Base-by-base conservation (phyloP, 1,140 invertebrate species). In the Nymphalis io region DNA sequence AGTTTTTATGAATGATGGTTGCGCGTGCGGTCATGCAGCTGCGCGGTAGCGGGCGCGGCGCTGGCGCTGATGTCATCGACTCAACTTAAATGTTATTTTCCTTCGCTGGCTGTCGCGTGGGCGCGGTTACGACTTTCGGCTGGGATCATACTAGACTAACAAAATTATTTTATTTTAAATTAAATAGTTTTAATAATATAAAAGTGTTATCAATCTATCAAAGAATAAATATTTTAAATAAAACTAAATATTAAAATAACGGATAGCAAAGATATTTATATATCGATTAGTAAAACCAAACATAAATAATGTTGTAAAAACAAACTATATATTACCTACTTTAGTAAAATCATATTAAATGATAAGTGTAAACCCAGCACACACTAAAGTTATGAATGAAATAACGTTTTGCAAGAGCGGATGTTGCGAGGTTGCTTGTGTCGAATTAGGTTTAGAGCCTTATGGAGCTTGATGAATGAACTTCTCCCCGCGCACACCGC, bases 381-480 rank as follows among this genome's bases (percentile, higher is more conserved):
- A 64, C 44, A 65, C 33, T 62, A 73, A 85, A 89, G 79, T 90
- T 91, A 91, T 90, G 89, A 91, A 91, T 91, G 88, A 90, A 91
- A 86, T 89, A 91, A 85, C 75, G 83, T 91, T 91, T 91, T 88
- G 89, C 88, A 91, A 91, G 85, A 91, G 85, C 89, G 89, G 88
- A 91, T 91, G 88, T 91, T 87, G 89, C 89, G 89, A 90, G 89
- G 88, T 78, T 86, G 83, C 80, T 85, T 81, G 85, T 77, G 82
- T 88, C 85, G 87, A 91, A 89, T 90, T 91, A 89, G 87, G 88
- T 87, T 90, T 91, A 91, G 87, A 87, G 82, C 87, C 87, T 90
- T 90, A 89, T 89, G 86, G 81, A 82, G 80, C 81, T 84, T 90
- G 87, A 91, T 91, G 87, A 90, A 90, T 90, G 88, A 88, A 90